phyloP scores from a whole-genome alignment of 2,888 invertebrate species.

The Stenodera caucasica region DNA sequence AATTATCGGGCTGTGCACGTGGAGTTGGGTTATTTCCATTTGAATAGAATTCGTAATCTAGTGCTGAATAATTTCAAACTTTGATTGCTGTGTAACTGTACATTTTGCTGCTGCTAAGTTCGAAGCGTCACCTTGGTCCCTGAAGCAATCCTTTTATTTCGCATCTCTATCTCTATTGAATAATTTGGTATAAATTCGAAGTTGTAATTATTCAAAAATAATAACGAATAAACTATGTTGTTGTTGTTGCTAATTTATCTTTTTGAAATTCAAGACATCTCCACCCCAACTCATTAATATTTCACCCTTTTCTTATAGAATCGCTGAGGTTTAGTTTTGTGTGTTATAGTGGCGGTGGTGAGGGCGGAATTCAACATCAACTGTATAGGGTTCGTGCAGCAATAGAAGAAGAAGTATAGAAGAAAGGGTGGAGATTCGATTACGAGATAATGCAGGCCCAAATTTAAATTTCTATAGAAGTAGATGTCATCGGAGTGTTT shows the following conservation, averaged over 20 bases:
- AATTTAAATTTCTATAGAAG: constrained; percentile 41
- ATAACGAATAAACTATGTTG: too few relatives aligned
- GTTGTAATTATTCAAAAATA: too few relatives aligned
- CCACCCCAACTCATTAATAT: constrained; percentile 37
- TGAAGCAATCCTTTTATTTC: neutral
- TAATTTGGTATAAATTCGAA: too few relatives aligned
- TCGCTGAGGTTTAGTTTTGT: constrained; percentile 37
- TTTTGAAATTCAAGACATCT: constrained; percentile 26
- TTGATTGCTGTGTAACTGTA: constrained; percentile 45
- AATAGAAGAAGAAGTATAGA: neutral
- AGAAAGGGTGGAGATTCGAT: constrained; percentile 32
- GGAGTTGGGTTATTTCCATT: constrained; percentile 45
- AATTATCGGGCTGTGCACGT: constrained; percentile 39
- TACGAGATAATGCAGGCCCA: constrained; percentile 38
- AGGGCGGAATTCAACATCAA: neutral
- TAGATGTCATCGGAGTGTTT: constrained; percentile 31
- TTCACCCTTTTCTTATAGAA: constrained; percentile 42
- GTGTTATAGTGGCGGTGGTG: constrained; percentile 16
- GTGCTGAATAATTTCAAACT: constrained; percentile 47
- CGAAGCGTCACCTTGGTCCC: neutral
- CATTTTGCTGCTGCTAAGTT: constrained; percentile 29
- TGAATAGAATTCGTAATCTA: constrained; percentile 48
- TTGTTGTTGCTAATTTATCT: constrained; percentile 13
- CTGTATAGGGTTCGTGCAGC: too few relatives aligned
- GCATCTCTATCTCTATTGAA: too few relatives aligned